Base-by-base conservation (phyloP, 2,888 invertebrate genomes). In the Pollenia labialis region DNA sequence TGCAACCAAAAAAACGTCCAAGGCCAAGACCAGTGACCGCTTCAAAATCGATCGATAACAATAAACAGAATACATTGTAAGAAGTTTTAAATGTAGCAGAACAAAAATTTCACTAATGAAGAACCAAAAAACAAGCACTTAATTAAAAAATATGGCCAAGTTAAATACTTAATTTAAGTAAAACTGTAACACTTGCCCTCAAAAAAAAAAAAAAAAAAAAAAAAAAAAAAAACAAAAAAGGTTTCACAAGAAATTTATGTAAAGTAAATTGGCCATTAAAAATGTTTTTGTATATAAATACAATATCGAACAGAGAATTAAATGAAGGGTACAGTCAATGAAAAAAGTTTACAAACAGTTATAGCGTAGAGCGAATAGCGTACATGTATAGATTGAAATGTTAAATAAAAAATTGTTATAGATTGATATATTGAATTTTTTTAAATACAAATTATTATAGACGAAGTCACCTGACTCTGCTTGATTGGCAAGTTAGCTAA, bases 41-140 rank as follows among this genome's bases (percentile, higher is more conserved):
- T 84, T 90, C 91, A 85, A 91, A 91, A 81, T 88, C 91, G 81
- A 91, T 90, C 80, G 88, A 91, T 81, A 91, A 91, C 54, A 90
- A 89, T 89, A 93, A 93, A 88, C 93, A 93, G 89, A 92, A 93
- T 68, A 92, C 93, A 85, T 92, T 93, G 89, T 93, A 92, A 92
- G 88, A 64, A 23, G 7, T 44, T 14, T 0, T 10, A 18, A 4
- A 11, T 18, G 6, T 12, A 18, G 12, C 4, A 52, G 10, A 62
- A 76, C 48, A 11, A 4, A 3, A 52, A 44, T 6, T 0, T 46
- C 9, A 42, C 16, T 7, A 69, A 76, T 32, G 11, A 8, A 40
- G 12, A 12, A 48, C 23, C 4, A 74, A 74, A 74, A 23, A 10
- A 40, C n/a, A 2, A 46, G 54, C 44, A 42, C 10, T 58, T 48